Percentiles rank a stretch among this genome's conserved stretches.
Conservation (phyloP, 2,888 invertebrate species). For the Helicoverpa assulta region DNA sequence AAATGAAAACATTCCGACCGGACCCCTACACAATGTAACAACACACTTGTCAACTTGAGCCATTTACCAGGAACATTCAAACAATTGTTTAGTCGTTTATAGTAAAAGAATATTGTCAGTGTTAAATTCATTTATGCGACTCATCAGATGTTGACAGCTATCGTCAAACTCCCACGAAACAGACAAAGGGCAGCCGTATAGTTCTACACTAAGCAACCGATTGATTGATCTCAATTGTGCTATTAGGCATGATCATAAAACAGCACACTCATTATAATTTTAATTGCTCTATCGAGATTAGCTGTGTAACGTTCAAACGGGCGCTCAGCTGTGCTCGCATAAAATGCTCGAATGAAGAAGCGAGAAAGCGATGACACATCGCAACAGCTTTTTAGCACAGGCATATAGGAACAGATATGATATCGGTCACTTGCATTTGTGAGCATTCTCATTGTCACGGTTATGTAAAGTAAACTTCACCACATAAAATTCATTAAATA, state of each 20-base stretch:
- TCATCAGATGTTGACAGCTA: slow-evolving; percentile 40
- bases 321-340: slow-evolving; percentile 30
- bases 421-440: slow-evolving; percentile 22
- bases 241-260: slow-evolving; percentile 44
- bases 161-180: slow-evolving; percentile 25
- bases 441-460: slow-evolving; percentile 27
- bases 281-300: slow-evolving; percentile 42
- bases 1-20: slow-evolving; percentile 44
- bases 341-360: slow-evolving; percentile 26
- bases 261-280: slow-evolving; percentile 39
- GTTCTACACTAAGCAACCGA: slow-evolving; percentile 37
- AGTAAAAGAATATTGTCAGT: slow-evolving; percentile 63
- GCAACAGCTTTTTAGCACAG: slow-evolving; percentile 51
- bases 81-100: slow-evolving; percentile 51
- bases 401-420: slow-evolving; percentile 39
- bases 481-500: slow-evolving; percentile 27
- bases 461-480: slow-evolving; percentile 31
- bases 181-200: slow-evolving; percentile 37
- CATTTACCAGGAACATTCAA: slow-evolving; percentile 63
- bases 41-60: slow-evolving; percentile 58
- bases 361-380: slow-evolving; percentile 50
- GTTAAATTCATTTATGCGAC: slow-evolving; percentile 62
- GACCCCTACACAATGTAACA: slow-evolving; percentile 19
- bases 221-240: slow-evolving; percentile 38
- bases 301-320: slow-evolving; percentile 25